Base-by-base conservation (phyloP, 1,140 invertebrate species). In the Cyphomyrmex costatus region DNA sequence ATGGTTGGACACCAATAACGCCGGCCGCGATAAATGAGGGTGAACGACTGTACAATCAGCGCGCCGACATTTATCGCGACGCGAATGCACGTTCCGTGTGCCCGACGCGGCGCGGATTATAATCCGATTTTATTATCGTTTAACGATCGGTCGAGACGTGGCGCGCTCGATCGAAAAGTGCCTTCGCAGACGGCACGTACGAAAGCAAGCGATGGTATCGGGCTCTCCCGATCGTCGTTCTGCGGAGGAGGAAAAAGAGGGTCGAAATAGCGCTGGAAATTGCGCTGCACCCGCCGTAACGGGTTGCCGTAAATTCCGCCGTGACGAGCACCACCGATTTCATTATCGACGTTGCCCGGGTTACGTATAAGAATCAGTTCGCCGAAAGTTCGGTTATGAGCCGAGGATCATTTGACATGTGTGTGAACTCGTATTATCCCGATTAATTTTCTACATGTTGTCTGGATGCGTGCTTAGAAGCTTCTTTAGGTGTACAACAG, bases 21-120 rank as follows among this genome's bases (percentile, higher is more conserved):
- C 30, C 58, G 21, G 61, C 73, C 61, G 73, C 82, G 61, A 85
- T 85, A 85, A 85, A 85, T 65, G 74, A 65, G 82, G 73, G 82
- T 85, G 82, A 85, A 76, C 42, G 82, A 85, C 82, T 77, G 82
- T 56, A 84, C 82, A 78, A 85, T 85, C 82, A 66, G 82, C 73
- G 82, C 53, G 61, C 74, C 58, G 82, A 78, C 74, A 56, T 85
- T 85, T 85, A 85, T 85, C 82, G 82, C 73, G 82, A 60, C 70
- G 71, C 60, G 73, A 77, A 84, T 61, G 71, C 82, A 30, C 74
- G 24, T 77, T 63, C 58, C 58, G 49, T 24, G 49, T 24, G 51
- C 56, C 21, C 51, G 63, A 5, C 65, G 78, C 68, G 53, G 36
- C 19, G 53, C 21, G 71, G 73, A 78, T 85, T 85, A 78, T 85